Evolutionary conservation across 2,797 vertebrate genomes (phyloP).

Genomic region (Rachycentron canadum): DNA sequence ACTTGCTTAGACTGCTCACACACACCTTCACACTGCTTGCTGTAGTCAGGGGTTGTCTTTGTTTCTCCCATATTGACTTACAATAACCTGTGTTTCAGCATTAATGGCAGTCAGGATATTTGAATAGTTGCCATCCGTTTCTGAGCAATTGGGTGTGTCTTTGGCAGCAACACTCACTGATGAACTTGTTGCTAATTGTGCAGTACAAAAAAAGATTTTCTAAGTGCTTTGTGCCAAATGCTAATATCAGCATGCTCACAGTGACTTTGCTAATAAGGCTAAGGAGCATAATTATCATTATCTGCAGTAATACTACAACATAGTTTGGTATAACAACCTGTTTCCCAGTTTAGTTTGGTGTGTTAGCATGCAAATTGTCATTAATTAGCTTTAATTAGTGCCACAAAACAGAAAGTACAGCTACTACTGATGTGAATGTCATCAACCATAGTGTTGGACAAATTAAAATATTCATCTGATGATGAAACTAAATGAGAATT

Average conservation of each 20-base stretch:
- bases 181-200: conserved; percentile 4
- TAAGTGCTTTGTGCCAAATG: no score
- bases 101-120: background rate
- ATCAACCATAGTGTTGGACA: no score
- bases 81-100: conserved; percentile 49
- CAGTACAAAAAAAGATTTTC: background rate
- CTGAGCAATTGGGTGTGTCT: conserved; percentile 48
- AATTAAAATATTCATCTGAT: background rate
- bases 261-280: background rate
- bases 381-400: no score
- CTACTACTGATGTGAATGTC: background rate
- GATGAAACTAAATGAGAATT: background rate
- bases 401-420: background rate
- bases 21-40: background rate
- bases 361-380: background rate
- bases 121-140: conserved; percentile 31
- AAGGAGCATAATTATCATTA: background rate
- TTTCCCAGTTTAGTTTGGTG: background rate
- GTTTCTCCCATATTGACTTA: conserved; percentile 24
- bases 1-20: background rate
- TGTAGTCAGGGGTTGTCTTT: conserved; percentile 14
- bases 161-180: conserved; percentile 19
- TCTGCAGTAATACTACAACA: background rate
- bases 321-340: background rate
- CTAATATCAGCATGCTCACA: background rate